Percentiles rank a stretch among this genome's conserved stretches.
Evolutionary conservation across 2,113 vertebrate genomes (phyloP).

Genomic region (Aspiorhynchus laticeps): DNA sequence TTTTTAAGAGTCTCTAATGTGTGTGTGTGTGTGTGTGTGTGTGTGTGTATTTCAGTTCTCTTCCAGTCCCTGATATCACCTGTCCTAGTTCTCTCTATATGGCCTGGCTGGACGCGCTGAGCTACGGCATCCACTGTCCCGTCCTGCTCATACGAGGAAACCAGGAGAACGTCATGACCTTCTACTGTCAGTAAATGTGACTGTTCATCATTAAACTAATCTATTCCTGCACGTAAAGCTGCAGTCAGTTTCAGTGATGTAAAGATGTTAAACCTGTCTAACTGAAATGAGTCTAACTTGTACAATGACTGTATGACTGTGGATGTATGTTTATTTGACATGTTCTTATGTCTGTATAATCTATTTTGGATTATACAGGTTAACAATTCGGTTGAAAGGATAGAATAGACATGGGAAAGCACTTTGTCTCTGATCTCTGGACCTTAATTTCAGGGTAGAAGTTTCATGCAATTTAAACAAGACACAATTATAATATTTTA

Average conservation of each 20-base stretch:
- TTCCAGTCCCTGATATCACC: slow-evolving; percentile 70
- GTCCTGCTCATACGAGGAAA: slow-evolving; percentile 73
- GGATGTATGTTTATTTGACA: neutral
- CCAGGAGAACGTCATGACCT: slow-evolving; percentile 75
- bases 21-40: neutral
- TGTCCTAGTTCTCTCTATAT: slow-evolving; percentile 75
- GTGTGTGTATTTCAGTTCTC: slow-evolving; percentile 64
- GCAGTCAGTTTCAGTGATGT: neutral
- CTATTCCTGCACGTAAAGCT: neutral
- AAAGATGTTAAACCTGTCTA: neutral
- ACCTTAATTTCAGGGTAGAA: neutral
- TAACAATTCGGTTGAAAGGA: neutral
- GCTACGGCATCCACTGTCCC: slow-evolving; percentile 69
- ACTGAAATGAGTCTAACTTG: neutral
- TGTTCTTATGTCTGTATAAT: neutral
- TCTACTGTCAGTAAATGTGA: slow-evolving; percentile 73
- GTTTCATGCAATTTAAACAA: neutral
- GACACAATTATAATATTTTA: neutral
- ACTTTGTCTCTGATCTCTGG: too few relatives aligned
- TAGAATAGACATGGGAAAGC: neutral
- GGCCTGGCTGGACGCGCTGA: slow-evolving; percentile 76
- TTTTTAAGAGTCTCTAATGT: neutral
- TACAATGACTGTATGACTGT: neutral
- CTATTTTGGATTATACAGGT: neutral
- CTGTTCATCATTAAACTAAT: neutral